These are phyloP conservation scores for Tenthredo notha DNA, from an alignment of 2,888 invertebrate genomes.

Conservation along the genomic window DNA sequence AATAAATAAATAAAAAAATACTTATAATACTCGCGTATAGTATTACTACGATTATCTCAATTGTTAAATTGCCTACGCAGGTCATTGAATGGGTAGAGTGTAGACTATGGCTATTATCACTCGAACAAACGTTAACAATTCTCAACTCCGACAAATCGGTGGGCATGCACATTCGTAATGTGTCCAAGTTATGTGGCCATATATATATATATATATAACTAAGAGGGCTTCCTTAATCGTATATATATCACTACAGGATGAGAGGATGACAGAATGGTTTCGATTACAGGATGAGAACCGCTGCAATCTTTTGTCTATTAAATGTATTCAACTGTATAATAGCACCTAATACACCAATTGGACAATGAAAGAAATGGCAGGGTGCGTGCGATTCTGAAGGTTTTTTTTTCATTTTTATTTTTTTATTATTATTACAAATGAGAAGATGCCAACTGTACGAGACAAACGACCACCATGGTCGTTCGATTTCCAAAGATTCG, in stretches of 20 bases:
- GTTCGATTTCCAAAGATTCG: not conserved
- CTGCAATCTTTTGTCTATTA: constrained; percentile 75
- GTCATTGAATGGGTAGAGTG: constrained; percentile 73
- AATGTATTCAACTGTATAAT: constrained; percentile 74
- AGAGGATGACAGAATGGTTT: not conserved
- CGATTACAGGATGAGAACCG: constrained; percentile 68
- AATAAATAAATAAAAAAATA: constrained; percentile 6
- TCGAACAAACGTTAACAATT: constrained; percentile 54
- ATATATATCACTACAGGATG: constrained; percentile 32
- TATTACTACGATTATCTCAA: constrained; percentile 78
- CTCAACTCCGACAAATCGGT: constrained; percentile 38
- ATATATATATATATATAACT: not conserved
- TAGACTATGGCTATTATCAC: constrained; percentile 42
- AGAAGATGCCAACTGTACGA: constrained; percentile 6
- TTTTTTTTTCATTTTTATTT: not conserved
- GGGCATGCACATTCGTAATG: constrained; percentile 56
- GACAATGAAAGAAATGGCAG: constrained; percentile 73
- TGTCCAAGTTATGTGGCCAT: constrained; percentile 11
- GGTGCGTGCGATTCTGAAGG: constrained; percentile 66
- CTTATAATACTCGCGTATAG: constrained; percentile 48
- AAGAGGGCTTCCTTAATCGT: not conserved
- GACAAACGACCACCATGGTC: not conserved
- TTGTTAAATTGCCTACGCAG: constrained; percentile 78
- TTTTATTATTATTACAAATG: not conserved
- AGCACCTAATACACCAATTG: constrained; percentile 75